Evolutionary conservation across 2,888 invertebrate genomes (phyloP).

Genomic region (Drymonia ruficornis): DNA sequence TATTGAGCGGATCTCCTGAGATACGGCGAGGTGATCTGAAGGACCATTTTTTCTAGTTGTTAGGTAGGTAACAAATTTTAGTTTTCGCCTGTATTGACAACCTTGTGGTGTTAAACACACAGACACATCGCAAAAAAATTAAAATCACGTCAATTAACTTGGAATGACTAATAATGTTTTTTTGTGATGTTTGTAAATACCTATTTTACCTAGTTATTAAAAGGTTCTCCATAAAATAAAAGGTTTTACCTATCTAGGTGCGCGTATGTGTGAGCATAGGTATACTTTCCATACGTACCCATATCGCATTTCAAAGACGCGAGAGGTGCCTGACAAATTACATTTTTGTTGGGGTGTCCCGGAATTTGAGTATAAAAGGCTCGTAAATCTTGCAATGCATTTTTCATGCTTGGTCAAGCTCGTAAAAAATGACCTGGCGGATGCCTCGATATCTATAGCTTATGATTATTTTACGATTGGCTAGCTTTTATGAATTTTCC

Average conservation of each 20-base stretch:
- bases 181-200: no score
- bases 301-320: slow-evolving; percentile 43
- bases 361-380: slow-evolving; percentile 59
- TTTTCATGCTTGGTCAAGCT: slow-evolving; percentile 66
- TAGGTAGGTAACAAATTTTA: no score
- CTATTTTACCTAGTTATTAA: no score
- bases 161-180: no score
- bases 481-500: background rate
- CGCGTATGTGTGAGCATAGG: slow-evolving; percentile 17
- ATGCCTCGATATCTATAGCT: slow-evolving; percentile 33
- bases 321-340: slow-evolving; percentile 56
- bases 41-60: slow-evolving; percentile 8
- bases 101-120: no score
- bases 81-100: no score
- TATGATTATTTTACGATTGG: slow-evolving; percentile 21
- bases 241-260: background rate
- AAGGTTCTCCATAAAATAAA: no score
- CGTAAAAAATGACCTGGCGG: slow-evolving; percentile 52
- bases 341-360: slow-evolving; percentile 60
- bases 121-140: no score
- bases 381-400: slow-evolving; percentile 66
- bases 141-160: no score
- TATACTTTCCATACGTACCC: slow-evolving; percentile 17
- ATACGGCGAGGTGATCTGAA: slow-evolving; percentile 15
- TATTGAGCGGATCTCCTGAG: background rate